Conservation (phyloP, 1,140 invertebrate genomes). For the Vanessa tameamea region DNA sequence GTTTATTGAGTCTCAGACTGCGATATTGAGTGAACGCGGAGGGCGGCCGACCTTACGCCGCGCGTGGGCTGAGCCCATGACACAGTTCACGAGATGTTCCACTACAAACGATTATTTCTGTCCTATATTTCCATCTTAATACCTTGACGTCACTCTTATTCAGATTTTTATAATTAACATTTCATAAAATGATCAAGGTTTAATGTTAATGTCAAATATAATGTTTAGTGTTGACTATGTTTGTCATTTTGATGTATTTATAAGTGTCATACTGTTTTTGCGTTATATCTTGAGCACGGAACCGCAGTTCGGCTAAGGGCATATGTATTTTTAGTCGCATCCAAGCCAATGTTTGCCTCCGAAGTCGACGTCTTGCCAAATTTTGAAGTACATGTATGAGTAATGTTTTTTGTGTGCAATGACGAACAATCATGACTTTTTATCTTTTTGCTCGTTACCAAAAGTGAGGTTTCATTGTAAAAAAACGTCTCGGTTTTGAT, state of each 20-base stretch:
- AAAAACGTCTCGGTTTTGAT: neutral
- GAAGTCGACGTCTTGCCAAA: constrained; percentile 1
- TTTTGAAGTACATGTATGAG: neutral
- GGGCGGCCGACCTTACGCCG: constrained; percentile 68
- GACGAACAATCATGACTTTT: neutral
- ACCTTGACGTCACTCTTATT: constrained; percentile 16
- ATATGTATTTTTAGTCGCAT: neutral
- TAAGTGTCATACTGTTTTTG: neutral
- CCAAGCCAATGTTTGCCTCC: neutral
- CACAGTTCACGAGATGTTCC: constrained; percentile 71
- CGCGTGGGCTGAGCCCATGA: constrained; percentile 76
- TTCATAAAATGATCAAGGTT: neutral
- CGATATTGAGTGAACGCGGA: constrained; percentile 41
- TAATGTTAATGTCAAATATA: neutral
- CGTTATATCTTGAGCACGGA: neutral
- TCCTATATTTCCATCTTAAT: constrained; percentile 52
- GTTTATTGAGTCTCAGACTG: constrained; percentile 36
- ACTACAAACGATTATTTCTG: constrained; percentile 64
- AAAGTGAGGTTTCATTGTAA: neutral
- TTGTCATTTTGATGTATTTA: no score
- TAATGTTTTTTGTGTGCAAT: neutral
- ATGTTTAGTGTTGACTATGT: neutral
- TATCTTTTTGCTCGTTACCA: constrained; percentile 1
- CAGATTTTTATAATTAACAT: neutral
- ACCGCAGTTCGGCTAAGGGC: neutral